phyloP scores from a whole-genome alignment of 2,797 vertebrate genomes.

The Pelobates cultripes region DNA sequence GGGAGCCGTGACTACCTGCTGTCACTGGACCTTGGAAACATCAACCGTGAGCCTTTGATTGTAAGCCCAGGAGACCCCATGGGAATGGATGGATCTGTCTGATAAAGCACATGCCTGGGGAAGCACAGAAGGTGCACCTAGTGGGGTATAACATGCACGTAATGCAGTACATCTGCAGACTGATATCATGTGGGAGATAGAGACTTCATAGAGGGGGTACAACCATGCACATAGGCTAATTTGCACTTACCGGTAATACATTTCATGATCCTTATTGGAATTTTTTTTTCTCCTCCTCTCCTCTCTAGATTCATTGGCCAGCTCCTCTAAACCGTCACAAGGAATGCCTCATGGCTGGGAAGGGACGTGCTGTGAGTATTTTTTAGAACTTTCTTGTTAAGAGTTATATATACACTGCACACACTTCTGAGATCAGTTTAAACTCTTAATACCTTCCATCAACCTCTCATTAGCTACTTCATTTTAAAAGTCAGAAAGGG shows the following conservation, averaged over 20 bases:
- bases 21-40: constrained; percentile 84
- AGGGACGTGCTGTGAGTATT: constrained; percentile 77
- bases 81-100: not conserved
- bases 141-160: not conserved
- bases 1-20: constrained; percentile 85
- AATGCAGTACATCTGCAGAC: not conserved
- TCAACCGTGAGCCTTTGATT: constrained; percentile 87
- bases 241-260: not conserved
- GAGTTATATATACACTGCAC: not conserved
- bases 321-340: constrained; percentile 79
- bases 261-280: not conserved
- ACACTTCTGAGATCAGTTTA: too few species aligned
- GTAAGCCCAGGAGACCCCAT: constrained; percentile 66
- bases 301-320: constrained; percentile 79
- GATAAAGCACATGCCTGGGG: not conserved
- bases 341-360: constrained; percentile 85
- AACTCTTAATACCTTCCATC: too few species aligned
- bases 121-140: not conserved
- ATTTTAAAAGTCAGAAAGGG: too few species aligned
- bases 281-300: not conserved
- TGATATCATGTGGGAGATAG: not conserved
- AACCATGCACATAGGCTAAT: not conserved
- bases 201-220: not conserved
- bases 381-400: too few species aligned
- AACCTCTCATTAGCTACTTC: too few species aligned